Evolutionary conservation across 2,113 vertebrate species (phyloP).

Genomic region (Cochlearius cochlearius): DNA sequence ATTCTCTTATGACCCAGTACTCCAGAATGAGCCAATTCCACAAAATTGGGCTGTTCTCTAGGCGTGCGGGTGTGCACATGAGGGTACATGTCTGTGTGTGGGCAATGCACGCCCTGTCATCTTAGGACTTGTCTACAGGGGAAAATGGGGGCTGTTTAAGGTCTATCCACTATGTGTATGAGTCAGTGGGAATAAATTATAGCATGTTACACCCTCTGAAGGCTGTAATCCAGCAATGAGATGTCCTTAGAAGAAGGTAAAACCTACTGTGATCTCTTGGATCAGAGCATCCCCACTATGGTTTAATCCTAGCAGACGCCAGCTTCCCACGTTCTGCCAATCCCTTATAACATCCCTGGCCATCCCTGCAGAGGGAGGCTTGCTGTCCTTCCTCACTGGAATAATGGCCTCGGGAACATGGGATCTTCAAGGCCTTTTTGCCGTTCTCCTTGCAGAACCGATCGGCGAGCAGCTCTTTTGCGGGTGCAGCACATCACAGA

Average conservation of each 20-base stretch:
- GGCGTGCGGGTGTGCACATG: not conserved
- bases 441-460: not conserved
- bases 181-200: constrained; percentile 52
- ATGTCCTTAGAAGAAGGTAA: constrained; percentile 23
- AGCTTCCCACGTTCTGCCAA: not conserved
- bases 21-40: not conserved
- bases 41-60: not conserved
- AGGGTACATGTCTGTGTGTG: not conserved
- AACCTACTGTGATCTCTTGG: not conserved
- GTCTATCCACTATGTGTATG: constrained; percentile 18
- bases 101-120: not conserved
- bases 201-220: not conserved
- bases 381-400: not conserved
- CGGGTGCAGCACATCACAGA: not conserved
- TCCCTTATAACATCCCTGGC: not conserved
- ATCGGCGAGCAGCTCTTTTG: accelerated
- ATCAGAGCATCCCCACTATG: not conserved
- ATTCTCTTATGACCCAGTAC: not conserved
- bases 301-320: not conserved
- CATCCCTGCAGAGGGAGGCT: accelerated
- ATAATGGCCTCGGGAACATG: not conserved
- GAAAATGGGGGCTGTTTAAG: not conserved
- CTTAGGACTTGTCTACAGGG: not conserved
- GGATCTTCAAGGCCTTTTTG: not conserved
- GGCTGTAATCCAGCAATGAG: not conserved